Evolutionary conservation across 2,113 vertebrate genomes (phyloP).

Genomic region (Gavia stellata): DNA sequence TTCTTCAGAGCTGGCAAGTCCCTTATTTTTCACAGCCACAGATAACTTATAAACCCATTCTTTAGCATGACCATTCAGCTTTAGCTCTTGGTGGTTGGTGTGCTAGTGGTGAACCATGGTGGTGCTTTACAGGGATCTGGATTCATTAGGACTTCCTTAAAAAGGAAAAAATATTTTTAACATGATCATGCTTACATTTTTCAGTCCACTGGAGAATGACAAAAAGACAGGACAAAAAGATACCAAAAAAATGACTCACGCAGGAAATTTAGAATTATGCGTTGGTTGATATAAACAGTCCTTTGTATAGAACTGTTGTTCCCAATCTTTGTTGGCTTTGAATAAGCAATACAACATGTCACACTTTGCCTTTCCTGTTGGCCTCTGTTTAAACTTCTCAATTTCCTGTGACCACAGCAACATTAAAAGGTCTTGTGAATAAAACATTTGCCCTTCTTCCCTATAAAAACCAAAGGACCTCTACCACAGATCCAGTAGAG

Average conservation of each 20-base stretch:
- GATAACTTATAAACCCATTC: background rate
- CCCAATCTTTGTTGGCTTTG: background rate
- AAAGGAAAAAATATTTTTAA: background rate
- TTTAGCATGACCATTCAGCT: background rate
- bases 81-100: background rate
- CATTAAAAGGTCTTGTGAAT: background rate
- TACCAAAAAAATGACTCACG: background rate
- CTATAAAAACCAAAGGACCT: background rate
- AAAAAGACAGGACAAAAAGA: conserved; percentile 4
- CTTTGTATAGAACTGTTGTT: conserved; percentile 1
- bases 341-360: background rate
- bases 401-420: background rate
- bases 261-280: background rate
- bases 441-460: background rate
- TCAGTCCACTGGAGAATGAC: background rate
- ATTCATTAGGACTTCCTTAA: background rate
- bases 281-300: background rate
- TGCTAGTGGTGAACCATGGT: background rate
- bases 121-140: background rate
- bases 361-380: conserved; percentile 12
- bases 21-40: background rate
- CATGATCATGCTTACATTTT: background rate
- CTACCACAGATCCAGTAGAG: background rate
- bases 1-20: background rate
- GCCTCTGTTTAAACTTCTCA: conserved; percentile 6